Evolutionary conservation across 2,888 invertebrate species (phyloP).

Genomic region (Neocrepidodera transversa): DNA sequence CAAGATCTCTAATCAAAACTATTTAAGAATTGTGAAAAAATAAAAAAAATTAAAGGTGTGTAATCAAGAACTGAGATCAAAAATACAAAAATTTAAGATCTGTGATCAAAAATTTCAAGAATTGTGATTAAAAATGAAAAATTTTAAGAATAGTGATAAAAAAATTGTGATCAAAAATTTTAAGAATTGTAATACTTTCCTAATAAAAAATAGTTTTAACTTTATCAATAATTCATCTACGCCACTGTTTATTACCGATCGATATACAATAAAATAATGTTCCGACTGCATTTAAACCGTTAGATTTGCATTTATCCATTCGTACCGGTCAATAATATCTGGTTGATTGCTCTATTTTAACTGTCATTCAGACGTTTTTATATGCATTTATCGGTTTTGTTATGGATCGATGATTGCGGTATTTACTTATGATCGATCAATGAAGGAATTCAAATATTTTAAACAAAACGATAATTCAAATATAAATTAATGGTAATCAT

Average conservation of each 20-base stretch:
- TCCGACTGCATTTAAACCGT: slow-evolving; percentile 15
- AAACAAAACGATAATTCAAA: too few relatives aligned
- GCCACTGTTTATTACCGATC: neutral
- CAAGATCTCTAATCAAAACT: too few relatives aligned
- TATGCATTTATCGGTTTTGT: slow-evolving; percentile 6
- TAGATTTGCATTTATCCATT: slow-evolving; percentile 18
- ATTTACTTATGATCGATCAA: neutral
- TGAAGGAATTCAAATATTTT: neutral
- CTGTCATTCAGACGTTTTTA: slow-evolving; percentile 8
- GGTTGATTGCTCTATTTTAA: slow-evolving; percentile 14
- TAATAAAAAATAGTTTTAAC: too few relatives aligned
- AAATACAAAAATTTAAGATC: too few relatives aligned
- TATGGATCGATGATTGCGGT: neutral
- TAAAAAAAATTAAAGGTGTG: too few relatives aligned
- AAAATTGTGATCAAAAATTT: neutral
- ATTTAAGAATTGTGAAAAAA: too few relatives aligned
- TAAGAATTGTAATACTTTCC: neutral
- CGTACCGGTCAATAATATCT: slow-evolving; percentile 11
- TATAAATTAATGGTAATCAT: too few relatives aligned
- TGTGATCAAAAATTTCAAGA: too few relatives aligned
- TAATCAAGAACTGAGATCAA: too few relatives aligned
- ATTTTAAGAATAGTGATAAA: too few relatives aligned
- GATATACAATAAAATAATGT: neutral
- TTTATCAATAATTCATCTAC: neutral
- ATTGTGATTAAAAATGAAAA: too few relatives aligned